Evolutionary conservation across 2,888 invertebrate genomes (phyloP), one percentile per base, ranked within the genome.

Genomic region (Trypoxylon attenuatum): DNA sequence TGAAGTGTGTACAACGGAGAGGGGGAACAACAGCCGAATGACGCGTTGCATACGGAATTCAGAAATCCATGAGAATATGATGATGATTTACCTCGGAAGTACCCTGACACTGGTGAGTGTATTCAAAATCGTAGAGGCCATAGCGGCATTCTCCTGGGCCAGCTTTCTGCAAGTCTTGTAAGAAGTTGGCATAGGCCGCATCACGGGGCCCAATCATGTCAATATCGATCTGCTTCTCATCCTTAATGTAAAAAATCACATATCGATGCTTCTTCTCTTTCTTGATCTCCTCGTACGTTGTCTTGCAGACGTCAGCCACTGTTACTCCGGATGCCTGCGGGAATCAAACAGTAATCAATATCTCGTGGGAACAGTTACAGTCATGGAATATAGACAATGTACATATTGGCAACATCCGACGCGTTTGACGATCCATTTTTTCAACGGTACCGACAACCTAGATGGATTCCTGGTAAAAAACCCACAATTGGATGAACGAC

Each of bases 221-320:
- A 58, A 97, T 97, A 87, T 96, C 96, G 87, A 98, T 98, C 89
- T 96, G 95, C 89, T 94, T 96, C 88, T 98, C 97, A 87, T 97
- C 96, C 82, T 96, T 94, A 88, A 98, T 96, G 90, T 93, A 96
- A 90, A 96, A 98, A 86, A 98, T 96, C 77, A 98, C 96, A 89
- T 97, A 98, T 87, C 97, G 94, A 89, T 96, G 96, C 87, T 96
- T 96, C 91, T 98, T 98, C 88, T 96, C 96, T 90, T 98, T 96
- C 90, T 98, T 98, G 81, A 98, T 96, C 90, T 97, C 97, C 88
- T 97, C 96, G 88, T 96, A 98, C 81, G 94, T 96, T 72, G 94
- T 95, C 91, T 97, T 96, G 90, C 97, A 98, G 79, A 93, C 92
- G 90, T 96, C 96, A 82, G 96, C 94, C 76, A 98, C 97, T 89